phyloP scores from a whole-genome alignment of 2,888 invertebrate genomes.

The Cerceris ruficornis region DNA sequence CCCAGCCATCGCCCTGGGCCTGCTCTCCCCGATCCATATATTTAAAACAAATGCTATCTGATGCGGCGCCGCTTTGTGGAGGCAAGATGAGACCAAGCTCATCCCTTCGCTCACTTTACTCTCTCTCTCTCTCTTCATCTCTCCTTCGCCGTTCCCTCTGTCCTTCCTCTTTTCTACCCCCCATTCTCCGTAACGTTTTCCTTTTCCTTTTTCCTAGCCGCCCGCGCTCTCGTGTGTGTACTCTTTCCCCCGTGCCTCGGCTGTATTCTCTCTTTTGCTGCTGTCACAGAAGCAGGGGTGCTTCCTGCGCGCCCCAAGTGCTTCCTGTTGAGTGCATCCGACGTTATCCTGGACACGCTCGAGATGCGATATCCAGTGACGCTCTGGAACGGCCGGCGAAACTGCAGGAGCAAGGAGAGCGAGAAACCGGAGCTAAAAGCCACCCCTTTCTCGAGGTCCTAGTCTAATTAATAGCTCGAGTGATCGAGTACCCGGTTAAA shows the following conservation, averaged over 20 bases:
- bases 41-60: conserved; percentile 82
- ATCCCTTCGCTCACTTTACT: conserved; percentile 65
- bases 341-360: conserved; percentile 56
- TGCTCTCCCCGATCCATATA: conserved; percentile 78
- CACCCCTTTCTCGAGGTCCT: conserved; percentile 3
- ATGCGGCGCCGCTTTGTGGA: conserved; percentile 79
- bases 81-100: conserved; percentile 76
- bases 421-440: background rate
- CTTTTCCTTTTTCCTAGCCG: conserved; percentile 31
- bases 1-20: conserved; percentile 55
- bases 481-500: background rate
- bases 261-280: conserved; percentile 63
- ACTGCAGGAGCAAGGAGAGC: conserved; percentile 4
- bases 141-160: conserved; percentile 26
- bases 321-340: conserved; percentile 62
- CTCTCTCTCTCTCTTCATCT: conserved; percentile 56
- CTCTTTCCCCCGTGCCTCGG: conserved; percentile 30
- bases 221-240: conserved; percentile 18
- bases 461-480: conserved; percentile 4
- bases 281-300: conserved; percentile 67
- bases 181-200: conserved; percentile 24
- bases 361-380: conserved; percentile 41
- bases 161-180: conserved; percentile 22
- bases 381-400: background rate
- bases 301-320: conserved; percentile 65